Conservation (phyloP, 2,113 vertebrate genomes). For the Marmota monax region DNA sequence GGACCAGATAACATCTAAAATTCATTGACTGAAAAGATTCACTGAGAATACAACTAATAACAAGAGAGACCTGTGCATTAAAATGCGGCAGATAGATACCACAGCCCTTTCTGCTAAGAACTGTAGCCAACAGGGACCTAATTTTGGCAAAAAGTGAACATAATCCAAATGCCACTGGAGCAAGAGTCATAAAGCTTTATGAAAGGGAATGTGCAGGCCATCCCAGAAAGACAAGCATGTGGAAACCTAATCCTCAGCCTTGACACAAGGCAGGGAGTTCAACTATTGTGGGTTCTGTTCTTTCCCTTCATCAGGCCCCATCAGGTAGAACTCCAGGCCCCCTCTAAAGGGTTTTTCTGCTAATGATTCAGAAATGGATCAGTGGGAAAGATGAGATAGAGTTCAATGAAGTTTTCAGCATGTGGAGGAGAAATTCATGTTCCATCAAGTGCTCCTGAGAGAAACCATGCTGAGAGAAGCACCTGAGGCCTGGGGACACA, state of each 20-base stretch:
- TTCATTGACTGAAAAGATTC: not conserved
- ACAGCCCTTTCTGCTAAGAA: not conserved
- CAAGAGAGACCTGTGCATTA: not conserved
- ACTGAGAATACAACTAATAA: not conserved
- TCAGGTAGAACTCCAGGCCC: no score
- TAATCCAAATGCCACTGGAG: not conserved
- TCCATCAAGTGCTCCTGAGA: not conserved
- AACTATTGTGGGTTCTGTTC: not conserved
- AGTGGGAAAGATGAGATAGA: not conserved
- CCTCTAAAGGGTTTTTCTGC: conserved; percentile 6
- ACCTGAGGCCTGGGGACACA: no score
- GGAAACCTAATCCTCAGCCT: not conserved
- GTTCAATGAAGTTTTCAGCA: not conserved
- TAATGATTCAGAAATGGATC: not conserved
- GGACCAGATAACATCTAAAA: not conserved
- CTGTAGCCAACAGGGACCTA: not conserved
- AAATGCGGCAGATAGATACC: not conserved
- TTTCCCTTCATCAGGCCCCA: not conserved
- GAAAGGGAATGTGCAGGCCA: not conserved
- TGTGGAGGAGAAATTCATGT: not conserved
- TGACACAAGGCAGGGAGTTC: not conserved
- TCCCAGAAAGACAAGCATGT: not conserved
- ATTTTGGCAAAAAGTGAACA: not conserved
- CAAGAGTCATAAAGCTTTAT: not conserved
- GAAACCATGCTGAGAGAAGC: not conserved